These are phyloP conservation scores for Notarius quadriscutis DNA, from an alignment of 2,113 vertebrate species.

Conservation along the genomic window DNA sequence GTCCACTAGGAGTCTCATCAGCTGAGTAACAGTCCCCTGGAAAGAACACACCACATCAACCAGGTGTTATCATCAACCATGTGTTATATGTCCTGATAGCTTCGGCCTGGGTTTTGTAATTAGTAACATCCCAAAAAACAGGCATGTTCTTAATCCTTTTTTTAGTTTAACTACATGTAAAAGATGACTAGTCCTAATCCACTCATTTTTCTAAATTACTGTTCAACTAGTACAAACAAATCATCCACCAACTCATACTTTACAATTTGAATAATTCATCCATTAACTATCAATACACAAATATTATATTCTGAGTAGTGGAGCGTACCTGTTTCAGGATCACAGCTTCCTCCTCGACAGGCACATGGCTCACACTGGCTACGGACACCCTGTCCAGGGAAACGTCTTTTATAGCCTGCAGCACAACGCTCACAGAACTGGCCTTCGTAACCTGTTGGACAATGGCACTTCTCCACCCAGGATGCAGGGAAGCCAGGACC, in stretches of 20 bases:
- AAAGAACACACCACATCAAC: not conserved
- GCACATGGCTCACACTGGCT: constrained; percentile 79
- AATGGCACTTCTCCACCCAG: constrained; percentile 86
- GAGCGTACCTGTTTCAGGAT: constrained; percentile 82
- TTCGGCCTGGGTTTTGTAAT: not conserved
- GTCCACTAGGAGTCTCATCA: constrained; percentile 70
- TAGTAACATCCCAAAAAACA: not conserved
- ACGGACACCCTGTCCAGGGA: constrained; percentile 69
- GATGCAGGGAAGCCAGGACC: constrained; percentile 65
- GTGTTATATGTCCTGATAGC: not conserved
- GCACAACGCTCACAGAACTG: constrained; percentile 85
- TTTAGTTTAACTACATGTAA: not conserved
- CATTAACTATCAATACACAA: not conserved
- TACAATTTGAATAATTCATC: not conserved
- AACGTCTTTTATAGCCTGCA: constrained; percentile 75
- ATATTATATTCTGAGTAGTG: not conserved
- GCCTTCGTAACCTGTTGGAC: constrained; percentile 75
- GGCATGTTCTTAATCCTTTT: not conserved
- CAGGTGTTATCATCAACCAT: not conserved
- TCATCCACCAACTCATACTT: not conserved
- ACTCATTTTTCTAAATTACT: not conserved
- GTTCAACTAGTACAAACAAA: not conserved
- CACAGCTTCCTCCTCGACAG: constrained; percentile 85
- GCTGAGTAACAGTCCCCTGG: constrained; percentile 84
- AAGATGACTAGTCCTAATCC: not conserved